Evolutionary conservation across 2,888 invertebrate genomes (phyloP), one percentile per base, ranked within the genome.

Genomic region (Argyresthia albistria): DNA sequence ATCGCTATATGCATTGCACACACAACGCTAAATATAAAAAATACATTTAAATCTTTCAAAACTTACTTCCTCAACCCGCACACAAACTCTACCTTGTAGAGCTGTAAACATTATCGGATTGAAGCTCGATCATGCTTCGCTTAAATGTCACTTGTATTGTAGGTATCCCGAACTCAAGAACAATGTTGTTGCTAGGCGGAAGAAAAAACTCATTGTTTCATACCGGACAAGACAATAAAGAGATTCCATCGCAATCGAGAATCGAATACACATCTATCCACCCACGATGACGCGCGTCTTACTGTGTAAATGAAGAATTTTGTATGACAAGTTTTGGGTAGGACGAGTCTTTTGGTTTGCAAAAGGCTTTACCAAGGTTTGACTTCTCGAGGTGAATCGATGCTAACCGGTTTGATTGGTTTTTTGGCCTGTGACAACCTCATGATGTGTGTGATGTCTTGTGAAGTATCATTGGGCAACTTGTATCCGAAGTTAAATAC

Each of bases 71-170:
- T 25, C 25, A 25, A 25, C 25, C 25, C 25, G 25, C 25, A 25
- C 25, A 25, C 25, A 25, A 6, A 25, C 3, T 25, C 25, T 25
- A 25, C 25, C 25, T 4, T 25, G 25, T 25, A 6, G 25, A 25
- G 25, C 25, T 25, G 25, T 25, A 25, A 25, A 25, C 25, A 25
- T 4, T 25, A 25, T 25, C 6, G 25, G 25, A 25, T 25, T 25
- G 25, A 80, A 78, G 79, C 81, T 82, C 80, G 73, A 76, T 77
- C 73, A 25, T 25, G 74, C 73, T n/a, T 76, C 73, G 75, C 62
- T 75, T 80, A 81, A 83, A 84, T 83, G 80, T 81, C 84, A 83
- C 76, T 80, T 71, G 80, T 63, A 68, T 67, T 10, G 37, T 39
- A 39, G 3, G 9, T n/a, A 12, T 10, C 11, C 11, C 42, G 42